Evolutionary conservation across 2,113 vertebrate genomes (phyloP).

Genomic region (Chlamydotis undulata): DNA sequence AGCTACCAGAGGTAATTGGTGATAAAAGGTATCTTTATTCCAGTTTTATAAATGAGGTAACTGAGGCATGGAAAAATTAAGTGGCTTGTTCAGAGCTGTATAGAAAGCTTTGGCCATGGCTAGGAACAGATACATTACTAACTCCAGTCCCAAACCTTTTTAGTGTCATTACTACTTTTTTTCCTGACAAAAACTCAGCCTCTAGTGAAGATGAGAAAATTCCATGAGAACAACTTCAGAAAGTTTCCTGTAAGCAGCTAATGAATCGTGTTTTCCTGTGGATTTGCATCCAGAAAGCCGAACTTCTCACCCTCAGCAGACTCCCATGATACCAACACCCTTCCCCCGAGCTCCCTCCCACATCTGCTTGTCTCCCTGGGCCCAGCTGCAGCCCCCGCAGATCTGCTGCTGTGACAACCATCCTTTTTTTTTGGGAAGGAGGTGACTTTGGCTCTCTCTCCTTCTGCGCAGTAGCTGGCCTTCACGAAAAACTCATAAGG

Average conservation of each 20-base stretch:
- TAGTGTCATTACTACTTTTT: not conserved
- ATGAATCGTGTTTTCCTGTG: not conserved
- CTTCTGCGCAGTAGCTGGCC: not conserved
- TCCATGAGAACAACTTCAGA: not conserved
- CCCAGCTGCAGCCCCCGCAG: fast-evolving
- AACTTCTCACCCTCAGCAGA: not conserved
- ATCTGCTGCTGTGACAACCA: not conserved
- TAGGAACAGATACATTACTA: not conserved
- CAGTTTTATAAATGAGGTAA: not conserved
- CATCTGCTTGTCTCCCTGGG: not conserved
- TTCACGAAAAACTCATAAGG: not conserved
- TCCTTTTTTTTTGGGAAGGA: not conserved
- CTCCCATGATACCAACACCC: not conserved
- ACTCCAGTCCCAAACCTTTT: not conserved
- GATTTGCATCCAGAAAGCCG: not conserved
- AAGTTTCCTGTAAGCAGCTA: not conserved
- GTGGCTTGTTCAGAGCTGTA: not conserved
- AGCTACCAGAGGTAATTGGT: not conserved
- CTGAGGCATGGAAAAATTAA: not conserved
- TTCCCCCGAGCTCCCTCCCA: not conserved
- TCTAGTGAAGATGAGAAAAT: not conserved
- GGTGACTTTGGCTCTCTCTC: not conserved
- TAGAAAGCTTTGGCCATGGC: not conserved
- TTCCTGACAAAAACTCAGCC: not conserved
- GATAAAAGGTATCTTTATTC: not conserved